A percentile compares a stretch with the other conserved stretches of the same genome.
Evolutionary conservation across 1,140 invertebrate species (phyloP).

Genomic region (Periplaneta americana): DNA sequence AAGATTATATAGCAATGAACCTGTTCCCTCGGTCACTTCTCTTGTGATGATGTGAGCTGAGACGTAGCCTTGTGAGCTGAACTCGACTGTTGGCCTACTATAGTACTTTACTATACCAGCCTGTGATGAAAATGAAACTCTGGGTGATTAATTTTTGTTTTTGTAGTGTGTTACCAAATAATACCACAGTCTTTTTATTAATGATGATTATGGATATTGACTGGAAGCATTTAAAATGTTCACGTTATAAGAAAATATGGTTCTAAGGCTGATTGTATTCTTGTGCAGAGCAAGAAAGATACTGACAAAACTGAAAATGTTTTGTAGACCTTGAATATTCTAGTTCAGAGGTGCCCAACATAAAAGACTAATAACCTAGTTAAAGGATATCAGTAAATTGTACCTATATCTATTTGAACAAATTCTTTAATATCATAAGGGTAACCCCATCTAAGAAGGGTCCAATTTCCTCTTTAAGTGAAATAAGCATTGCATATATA

Average conservation of each 20-base stretch:
- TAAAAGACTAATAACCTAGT: no score
- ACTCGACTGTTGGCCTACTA: neutral
- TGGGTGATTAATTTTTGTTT: neutral
- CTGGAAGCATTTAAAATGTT: neutral
- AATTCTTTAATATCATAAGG: no score
- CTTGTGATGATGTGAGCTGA: conserved; percentile 5
- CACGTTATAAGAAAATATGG: neutral
- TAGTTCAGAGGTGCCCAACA: neutral
- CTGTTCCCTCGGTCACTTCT: conserved; percentile 51
- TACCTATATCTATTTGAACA: no score
- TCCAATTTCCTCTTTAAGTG: no score
- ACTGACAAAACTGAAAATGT: neutral
- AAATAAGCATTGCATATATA: no score
- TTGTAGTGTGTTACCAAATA: neutral
- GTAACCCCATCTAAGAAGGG: no score
- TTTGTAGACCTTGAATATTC: neutral
- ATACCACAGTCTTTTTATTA: neutral
- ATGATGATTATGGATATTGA: neutral
- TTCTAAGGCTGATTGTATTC: neutral
- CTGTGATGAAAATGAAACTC: neutral
- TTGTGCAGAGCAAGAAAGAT: neutral
- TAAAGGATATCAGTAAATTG: no score
- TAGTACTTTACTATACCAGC: neutral
- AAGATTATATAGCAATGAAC: conserved; percentile 65
- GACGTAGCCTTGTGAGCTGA: neutral